Percentiles rank a stretch among this genome's conserved stretches.
phyloP scores from a whole-genome alignment of 2,797 vertebrate species.

The Sebastes diaconus region DNA sequence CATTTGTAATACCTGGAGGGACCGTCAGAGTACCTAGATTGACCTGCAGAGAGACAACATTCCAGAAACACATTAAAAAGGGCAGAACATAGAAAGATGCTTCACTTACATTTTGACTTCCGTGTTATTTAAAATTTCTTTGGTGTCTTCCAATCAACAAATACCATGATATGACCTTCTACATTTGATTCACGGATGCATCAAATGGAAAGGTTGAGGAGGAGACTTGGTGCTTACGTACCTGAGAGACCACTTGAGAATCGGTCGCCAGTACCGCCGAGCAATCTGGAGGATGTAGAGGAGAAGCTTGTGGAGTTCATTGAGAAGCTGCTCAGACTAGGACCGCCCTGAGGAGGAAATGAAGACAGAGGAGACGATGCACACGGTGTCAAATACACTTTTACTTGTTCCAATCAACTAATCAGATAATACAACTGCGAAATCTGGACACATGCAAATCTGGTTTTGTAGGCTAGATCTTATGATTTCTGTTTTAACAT shows the following conservation, averaged over 20 bases:
- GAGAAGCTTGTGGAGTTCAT: conserved; percentile 59
- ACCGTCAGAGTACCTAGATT: conserved; percentile 63
- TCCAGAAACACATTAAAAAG: not conserved
- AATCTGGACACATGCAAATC: not conserved
- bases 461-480: not conserved
- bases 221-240: conserved; percentile 24
- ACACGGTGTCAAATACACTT: not conserved
- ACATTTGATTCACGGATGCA: not conserved
- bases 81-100: not conserved
- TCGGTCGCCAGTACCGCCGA: conserved; percentile 54
- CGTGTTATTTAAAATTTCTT: not conserved
- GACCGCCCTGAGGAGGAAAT: conserved; percentile 63
- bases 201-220: not conserved
- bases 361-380: not conserved
- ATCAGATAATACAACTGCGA: not conserved
- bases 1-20: conserved; percentile 75
- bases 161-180: not conserved
- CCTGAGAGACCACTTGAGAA: conserved; percentile 65
- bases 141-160: not conserved
- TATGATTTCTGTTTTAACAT: not conserved
- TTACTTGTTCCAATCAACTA: not conserved
- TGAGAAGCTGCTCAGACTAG: conserved; percentile 58
- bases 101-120: not conserved
- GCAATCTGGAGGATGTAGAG: conserved; percentile 50
- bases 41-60: conserved; percentile 59